Evolutionary conservation across 2,113 vertebrate species (phyloP).

Genomic region (Nyctereutes procyonoides): DNA sequence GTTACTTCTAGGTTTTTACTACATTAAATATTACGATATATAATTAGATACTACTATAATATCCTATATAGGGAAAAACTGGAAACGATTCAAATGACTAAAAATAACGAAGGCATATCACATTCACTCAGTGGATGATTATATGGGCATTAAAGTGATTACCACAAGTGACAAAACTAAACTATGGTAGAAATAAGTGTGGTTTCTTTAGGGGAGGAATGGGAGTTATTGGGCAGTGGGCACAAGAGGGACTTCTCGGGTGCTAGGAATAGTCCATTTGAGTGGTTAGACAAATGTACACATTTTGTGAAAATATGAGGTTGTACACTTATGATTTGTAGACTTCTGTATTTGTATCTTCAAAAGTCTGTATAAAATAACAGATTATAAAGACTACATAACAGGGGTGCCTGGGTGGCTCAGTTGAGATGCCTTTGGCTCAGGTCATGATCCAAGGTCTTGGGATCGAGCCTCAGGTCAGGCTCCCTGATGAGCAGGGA

Average conservation of each 20-base stretch:
- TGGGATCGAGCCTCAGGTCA: no score
- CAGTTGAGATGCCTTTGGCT: no score
- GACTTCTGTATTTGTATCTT: neutral
- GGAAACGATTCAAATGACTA: neutral
- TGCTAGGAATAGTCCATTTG: neutral
- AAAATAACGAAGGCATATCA: neutral
- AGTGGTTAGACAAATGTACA: neutral
- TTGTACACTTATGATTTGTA: neutral
- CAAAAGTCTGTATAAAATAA: neutral
- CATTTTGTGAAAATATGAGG: slow-evolving; percentile 15
- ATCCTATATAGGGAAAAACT: neutral
- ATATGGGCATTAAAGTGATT: slow-evolving; percentile 10
- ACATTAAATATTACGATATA: neutral
- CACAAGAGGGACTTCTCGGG: neutral
- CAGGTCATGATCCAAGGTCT: no score
- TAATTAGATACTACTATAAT: neutral
- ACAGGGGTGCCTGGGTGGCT: no score
- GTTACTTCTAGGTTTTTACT: neutral
- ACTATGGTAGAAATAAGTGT: neutral
- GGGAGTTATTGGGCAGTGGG: neutral
- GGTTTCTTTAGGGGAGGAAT: neutral
- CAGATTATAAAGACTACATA: neutral
- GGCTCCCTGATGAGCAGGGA: no score
- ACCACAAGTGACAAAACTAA: neutral
- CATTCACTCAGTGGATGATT: neutral